Evolutionary conservation across 2,113 vertebrate species (phyloP), one percentile per base, ranked within the genome.

Genomic region (Dunckerocampus dactyliophorus): DNA sequence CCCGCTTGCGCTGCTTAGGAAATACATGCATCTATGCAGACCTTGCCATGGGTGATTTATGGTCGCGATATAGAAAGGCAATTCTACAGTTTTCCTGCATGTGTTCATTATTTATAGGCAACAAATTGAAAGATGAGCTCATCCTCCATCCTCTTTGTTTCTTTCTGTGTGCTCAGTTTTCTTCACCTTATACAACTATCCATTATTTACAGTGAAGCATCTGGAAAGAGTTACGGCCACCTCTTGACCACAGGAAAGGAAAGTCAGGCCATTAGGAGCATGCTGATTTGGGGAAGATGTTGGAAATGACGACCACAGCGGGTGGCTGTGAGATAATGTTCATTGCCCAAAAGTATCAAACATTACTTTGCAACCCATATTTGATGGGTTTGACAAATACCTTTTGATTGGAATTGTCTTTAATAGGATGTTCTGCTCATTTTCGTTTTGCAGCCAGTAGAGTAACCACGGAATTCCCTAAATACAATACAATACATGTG

Each of bases 71-170:
- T 67, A 77, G 75, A 71, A 63, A 63, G 71, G 76, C 85, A 88
- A 87, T 88, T 77, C 80, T 87, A 88, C 52, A 71, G 65, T 79
- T 77, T 70, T 80, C 47, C 73, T 75, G 77, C 90, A 91, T 85
- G 79, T 89, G 89, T 90, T 90, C 79, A 77, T 83, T 89, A 91
- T 91, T 90, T 87, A 88, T 86, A 82, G 79, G 78, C 76, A 82
- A 85, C 81, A 80, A 81, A 85, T 87, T 87, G 84, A 88, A 89
- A 88, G 89, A 87, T 88, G 88, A 90, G 81, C 85, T 90, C 85
- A 88, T 88, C 83, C 70, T 86, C 80, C 72, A 77, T 28, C 51
- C 62, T 64, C 65, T 72, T 54, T 67, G 72, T 79, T 82, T 79
- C 58, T 59, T 61, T 64, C 66, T 72, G 45, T 42, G 73, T 74